These are phyloP conservation scores for Phataginus tetradactyla DNA, from an alignment of 2,797 vertebrate species.

Conservation along the genomic window DNA sequence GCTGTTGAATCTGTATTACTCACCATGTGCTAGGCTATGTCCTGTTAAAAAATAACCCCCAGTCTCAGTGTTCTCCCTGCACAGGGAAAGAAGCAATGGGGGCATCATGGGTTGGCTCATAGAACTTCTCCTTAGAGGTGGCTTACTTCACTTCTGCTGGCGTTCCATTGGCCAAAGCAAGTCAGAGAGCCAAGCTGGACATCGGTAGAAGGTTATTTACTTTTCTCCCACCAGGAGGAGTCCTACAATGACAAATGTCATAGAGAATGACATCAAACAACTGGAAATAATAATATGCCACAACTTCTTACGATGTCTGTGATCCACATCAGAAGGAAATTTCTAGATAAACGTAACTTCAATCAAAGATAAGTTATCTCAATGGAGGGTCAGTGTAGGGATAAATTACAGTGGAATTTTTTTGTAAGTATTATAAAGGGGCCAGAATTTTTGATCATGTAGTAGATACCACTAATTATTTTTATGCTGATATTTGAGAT, in stretches of 20 bases:
- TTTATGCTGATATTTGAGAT: background rate
- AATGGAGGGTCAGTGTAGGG: background rate
- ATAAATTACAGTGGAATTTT: background rate
- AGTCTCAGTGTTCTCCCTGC: background rate
- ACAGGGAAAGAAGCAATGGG: background rate
- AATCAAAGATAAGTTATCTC: background rate
- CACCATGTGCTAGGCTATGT: background rate
- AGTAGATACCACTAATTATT: background rate
- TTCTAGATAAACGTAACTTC: background rate
- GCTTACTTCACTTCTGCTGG: background rate
- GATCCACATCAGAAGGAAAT: background rate
- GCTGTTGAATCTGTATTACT: background rate
- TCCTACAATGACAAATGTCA: background rate
- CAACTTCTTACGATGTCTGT: background rate
- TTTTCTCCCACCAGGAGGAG: background rate
- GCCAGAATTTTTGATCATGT: background rate
- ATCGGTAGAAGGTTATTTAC: too few relatives aligned
- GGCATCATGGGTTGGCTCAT: background rate
- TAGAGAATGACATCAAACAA: background rate
- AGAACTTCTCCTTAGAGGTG: background rate
- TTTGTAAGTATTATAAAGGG: background rate
- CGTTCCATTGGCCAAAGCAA: background rate
- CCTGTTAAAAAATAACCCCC: background rate
- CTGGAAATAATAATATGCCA: background rate
- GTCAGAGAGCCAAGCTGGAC: background rate